phyloP scores from a whole-genome alignment of 2,888 invertebrate species.

The Drosophila subquinaria region DNA sequence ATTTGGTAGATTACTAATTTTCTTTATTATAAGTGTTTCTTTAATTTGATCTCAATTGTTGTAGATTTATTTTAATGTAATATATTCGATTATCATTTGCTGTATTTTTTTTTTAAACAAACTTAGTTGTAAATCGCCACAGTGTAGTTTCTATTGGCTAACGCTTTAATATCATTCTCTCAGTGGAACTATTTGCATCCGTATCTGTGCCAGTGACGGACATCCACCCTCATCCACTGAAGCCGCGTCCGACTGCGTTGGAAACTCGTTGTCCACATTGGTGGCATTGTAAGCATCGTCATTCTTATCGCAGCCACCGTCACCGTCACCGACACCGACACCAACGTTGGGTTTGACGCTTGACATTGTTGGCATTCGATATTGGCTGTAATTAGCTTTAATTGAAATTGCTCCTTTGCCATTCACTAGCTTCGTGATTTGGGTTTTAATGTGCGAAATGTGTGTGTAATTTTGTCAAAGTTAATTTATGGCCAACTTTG shows the following conservation, averaged over 20 bases:
- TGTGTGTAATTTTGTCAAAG: conserved; percentile 68
- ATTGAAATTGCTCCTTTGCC: conserved; percentile 82
- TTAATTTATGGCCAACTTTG: conserved; percentile 73
- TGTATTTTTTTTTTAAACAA: too few species aligned
- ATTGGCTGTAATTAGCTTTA: conserved; percentile 84
- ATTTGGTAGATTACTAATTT: too few species aligned
- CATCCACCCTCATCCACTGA: conserved; percentile 15
- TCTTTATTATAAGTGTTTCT: too few species aligned
- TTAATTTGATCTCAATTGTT: too few species aligned
- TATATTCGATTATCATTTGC: too few species aligned
- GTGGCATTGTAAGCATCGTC: conserved; percentile 42
- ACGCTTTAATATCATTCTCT: neutral
- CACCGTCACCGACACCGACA: conserved; percentile 5
- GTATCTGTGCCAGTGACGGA: conserved; percentile 45
- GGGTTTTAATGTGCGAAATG: conserved; percentile 76
- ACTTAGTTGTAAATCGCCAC: neutral
- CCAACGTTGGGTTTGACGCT: conserved; percentile 61
- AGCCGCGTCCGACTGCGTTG: conserved; percentile 26
- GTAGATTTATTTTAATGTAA: too few species aligned
- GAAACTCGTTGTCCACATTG: conserved; percentile 47
- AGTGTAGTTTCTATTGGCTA: neutral
- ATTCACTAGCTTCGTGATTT: conserved; percentile 70
- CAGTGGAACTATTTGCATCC: conserved; percentile 37
- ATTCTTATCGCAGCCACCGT: neutral
- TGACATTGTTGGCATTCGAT: conserved; percentile 81